Evolutionary conservation across 1,140 invertebrate genomes (phyloP), one percentile per base, ranked within the genome.

Genomic region (Arctopsyche grandis): DNA sequence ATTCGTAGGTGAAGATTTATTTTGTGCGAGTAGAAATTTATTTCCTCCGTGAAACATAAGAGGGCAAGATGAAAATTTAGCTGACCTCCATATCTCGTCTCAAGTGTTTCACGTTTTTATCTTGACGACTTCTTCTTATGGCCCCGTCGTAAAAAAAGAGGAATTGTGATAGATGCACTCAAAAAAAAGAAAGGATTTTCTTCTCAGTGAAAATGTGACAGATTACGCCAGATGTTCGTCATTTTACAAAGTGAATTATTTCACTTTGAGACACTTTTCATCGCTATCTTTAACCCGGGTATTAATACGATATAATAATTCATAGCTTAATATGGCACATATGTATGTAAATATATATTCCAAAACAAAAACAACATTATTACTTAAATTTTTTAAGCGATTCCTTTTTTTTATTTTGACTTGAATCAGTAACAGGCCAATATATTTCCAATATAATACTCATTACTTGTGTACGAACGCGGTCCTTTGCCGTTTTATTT

Each of bases 91-190:
- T 66, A 66, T 66, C 21, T 66, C 22, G 22, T 26, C 24, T 66
- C 9, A 66, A 66, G 63, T 66, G 63, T 29, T 66, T 66, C 63
- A 66, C 63, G 63, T 66, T 66, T 66, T 66, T 66, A 66, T 66
- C 63, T 66, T 22, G 63, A 66, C 24, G 63, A 66, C 63, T 66
- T 22, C 22, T 66, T 66, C 22, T 9, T 21, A 22, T 26, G 1
- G 63, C 48, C 10, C 12, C 63, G 63, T 66, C 21, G 24, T 26
- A 66, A 66, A 66, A n/a, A 66, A 66, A 19, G 63, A 24, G 7
- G 63, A 66, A 66, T 66, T 26, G 63, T 66, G 63, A 66, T 66
- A 66, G 63, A 66, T 66, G 63, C 63, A 66, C 24, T 66, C 63
- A 66, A 66, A 66, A 60, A 66, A 66, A 16, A 66, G 14, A 24